Percentiles rank a stretch among this genome's conserved stretches.
Conservation (phyloP, 1,140 invertebrate genomes). For the Latrodectus geometricus region DNA sequence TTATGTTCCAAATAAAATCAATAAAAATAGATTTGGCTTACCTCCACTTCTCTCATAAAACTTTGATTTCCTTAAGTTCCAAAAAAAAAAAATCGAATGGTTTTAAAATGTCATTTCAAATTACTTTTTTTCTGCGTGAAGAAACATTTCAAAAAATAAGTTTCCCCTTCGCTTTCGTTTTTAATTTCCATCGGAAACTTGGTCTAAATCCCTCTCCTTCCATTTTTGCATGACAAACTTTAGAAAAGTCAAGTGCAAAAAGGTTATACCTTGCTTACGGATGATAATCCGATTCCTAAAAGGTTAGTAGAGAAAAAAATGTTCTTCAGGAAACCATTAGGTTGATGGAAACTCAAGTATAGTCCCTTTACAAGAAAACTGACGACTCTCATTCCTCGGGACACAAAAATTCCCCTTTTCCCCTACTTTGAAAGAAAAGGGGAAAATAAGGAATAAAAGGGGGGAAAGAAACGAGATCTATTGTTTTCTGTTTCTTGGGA, state of each 20-base stretch:
- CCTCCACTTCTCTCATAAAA: no score
- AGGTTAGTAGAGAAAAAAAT: conserved; percentile 13
- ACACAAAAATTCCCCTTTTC: conserved; percentile 40
- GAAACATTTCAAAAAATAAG: no score
- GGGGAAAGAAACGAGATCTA: conserved; percentile 17
- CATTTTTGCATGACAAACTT: not conserved
- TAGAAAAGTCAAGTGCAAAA: not conserved
- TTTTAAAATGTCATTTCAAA: no score
- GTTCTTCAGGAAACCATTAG: conserved; percentile 34
- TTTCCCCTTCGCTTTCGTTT: no score
- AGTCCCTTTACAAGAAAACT: conserved; percentile 24
- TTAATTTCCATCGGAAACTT: no score
- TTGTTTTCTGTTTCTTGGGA: conserved; percentile 42
- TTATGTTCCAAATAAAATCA: no score
- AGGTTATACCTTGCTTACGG: conserved; percentile 23
- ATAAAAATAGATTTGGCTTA: no score
- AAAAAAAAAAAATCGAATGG: no score
- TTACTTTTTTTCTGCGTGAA: no score
- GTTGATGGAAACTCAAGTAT: conserved; percentile 46
- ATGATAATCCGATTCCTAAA: conserved; percentile 40
- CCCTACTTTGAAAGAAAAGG: not conserved
- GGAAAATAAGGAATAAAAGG: not conserved
- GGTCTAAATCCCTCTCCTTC: no score
- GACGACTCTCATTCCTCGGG: conserved; percentile 33
- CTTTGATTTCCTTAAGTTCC: no score